Percentiles rank a stretch among this genome's conserved stretches.
Evolutionary conservation across 2,888 invertebrate species (phyloP).

Genomic region (Trissolcus japonicus): DNA sequence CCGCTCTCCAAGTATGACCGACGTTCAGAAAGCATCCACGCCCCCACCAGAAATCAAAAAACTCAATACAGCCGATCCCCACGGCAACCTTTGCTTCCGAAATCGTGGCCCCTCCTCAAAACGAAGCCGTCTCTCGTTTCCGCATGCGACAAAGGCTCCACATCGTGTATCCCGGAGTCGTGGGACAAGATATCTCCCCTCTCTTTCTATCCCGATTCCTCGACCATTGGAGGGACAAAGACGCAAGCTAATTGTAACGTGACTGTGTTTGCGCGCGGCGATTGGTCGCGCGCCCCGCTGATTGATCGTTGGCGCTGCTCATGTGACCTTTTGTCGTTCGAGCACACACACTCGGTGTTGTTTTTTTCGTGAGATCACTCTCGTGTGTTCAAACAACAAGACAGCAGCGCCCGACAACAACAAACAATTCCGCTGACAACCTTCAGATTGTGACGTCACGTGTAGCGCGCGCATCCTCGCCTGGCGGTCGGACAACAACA

Average conservation of each 20-base stretch:
- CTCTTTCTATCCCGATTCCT: neutral
- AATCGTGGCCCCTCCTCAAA: neutral
- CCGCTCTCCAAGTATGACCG: neutral
- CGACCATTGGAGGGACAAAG: neutral
- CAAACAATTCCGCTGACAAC: constrained; percentile 7
- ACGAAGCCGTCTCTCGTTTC: neutral
- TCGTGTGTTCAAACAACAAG: constrained; percentile 17
- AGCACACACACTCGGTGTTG: constrained; percentile 62
- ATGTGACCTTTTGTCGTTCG: constrained; percentile 71
- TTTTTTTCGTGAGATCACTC: constrained; percentile 65
- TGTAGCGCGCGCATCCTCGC: neutral
- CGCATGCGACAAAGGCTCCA: constrained; percentile 9
- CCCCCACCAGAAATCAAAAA: neutral
- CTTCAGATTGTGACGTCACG: constrained; percentile 24
- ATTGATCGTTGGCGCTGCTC: constrained; percentile 66
- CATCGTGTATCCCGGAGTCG: constrained; percentile 21
- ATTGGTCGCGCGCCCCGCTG: constrained; percentile 46
- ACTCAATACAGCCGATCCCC: neutral
- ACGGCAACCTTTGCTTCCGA: neutral
- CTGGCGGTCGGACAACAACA: constrained; percentile 61
- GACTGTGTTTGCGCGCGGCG: neutral
- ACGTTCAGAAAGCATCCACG: neutral
- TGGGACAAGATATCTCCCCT: constrained; percentile 6
- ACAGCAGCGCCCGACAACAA: constrained; percentile 2
- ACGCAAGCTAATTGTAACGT: neutral